phyloP scores from a whole-genome alignment of 2,113 vertebrate species.

The Amblyornis subalaris region DNA sequence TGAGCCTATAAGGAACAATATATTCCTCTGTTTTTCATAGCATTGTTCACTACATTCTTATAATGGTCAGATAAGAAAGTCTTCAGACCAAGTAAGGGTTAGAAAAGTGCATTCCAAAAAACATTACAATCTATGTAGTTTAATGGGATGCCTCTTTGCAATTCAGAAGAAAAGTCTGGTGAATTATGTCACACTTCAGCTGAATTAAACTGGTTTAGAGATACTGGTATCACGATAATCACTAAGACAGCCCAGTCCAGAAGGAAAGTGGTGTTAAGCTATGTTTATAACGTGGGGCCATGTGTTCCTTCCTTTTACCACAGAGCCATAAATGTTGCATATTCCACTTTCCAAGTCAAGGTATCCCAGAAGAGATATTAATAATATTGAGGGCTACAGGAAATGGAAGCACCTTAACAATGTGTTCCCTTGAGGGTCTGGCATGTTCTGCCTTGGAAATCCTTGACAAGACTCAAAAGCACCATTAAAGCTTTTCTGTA shows the following conservation, averaged over 20 bases:
- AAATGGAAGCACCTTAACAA: conserved; percentile 37
- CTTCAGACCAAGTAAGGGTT: not conserved
- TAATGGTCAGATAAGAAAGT: not conserved
- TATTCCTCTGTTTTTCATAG: conserved; percentile 17
- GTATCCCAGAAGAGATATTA: conserved; percentile 38
- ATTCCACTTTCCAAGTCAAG: not conserved
- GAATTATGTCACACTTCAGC: not conserved
- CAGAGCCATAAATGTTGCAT: conserved; percentile 9
- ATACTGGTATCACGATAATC: not conserved
- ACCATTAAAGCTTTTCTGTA: not conserved
- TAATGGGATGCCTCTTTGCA: not conserved
- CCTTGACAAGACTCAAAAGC: conserved; percentile 23
- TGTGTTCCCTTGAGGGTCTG: not conserved
- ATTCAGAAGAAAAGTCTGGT: not conserved
- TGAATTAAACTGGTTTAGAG: not conserved
- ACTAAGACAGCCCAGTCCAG: not conserved
- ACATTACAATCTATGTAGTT: not conserved
- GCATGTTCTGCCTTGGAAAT: conserved; percentile 11
- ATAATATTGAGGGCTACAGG: not conserved
- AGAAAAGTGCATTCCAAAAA: not conserved
- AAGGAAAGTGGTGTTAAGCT: not conserved
- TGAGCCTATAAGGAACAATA: conserved; percentile 5
- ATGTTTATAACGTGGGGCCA: not conserved
- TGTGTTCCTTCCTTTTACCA: conserved; percentile 25
- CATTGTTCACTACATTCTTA: conserved; percentile 8